phyloP scores from a whole-genome alignment of 37 sponge, comb jelly and placozoan genomes.

The Spongia lamella region DNA sequence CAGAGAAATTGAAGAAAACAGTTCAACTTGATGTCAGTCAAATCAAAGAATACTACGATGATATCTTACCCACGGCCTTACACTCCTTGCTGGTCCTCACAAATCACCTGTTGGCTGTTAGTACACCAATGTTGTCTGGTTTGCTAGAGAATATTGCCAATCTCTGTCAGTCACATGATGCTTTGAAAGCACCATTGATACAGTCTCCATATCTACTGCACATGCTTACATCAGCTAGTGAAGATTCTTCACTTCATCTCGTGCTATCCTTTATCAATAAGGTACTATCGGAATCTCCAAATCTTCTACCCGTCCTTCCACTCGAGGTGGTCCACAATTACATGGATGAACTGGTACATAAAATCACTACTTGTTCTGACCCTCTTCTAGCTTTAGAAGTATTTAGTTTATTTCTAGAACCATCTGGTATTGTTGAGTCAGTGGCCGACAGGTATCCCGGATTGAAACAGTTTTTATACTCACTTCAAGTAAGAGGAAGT shows the following conservation, averaged over 20 bases:
- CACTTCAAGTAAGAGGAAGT: no score
- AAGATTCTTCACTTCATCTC: not conserved
- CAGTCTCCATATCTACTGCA: slow-evolving; percentile 73
- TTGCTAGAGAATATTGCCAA: not conserved
- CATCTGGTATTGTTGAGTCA: no score
- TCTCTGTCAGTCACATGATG: slow-evolving; percentile 17
- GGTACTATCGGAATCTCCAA: not conserved
- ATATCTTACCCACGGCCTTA: slow-evolving; percentile 50
- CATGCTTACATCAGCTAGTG: slow-evolving; percentile 45
- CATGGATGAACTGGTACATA: slow-evolving; percentile 59
- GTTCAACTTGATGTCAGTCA: not conserved
- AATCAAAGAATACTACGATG: slow-evolving; percentile 51
- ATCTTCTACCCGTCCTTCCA: slow-evolving; percentile 1
- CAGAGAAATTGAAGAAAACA: slow-evolving; percentile 7
- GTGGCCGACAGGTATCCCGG: no score
- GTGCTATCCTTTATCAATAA: slow-evolving; percentile 16
- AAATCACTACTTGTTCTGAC: slow-evolving; percentile 9
- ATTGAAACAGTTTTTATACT: no score
- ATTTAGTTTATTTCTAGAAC: no score
- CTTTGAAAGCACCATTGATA: slow-evolving; percentile 29
- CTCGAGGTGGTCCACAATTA: slow-evolving; percentile 15
- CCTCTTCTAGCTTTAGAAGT: no score
- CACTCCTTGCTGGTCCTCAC: slow-evolving; percentile 64
- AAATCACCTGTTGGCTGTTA: slow-evolving; percentile 37
- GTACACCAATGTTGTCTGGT: not conserved